phyloP scores from a whole-genome alignment of 1,140 invertebrate species.

The Diachasma alloeum region DNA sequence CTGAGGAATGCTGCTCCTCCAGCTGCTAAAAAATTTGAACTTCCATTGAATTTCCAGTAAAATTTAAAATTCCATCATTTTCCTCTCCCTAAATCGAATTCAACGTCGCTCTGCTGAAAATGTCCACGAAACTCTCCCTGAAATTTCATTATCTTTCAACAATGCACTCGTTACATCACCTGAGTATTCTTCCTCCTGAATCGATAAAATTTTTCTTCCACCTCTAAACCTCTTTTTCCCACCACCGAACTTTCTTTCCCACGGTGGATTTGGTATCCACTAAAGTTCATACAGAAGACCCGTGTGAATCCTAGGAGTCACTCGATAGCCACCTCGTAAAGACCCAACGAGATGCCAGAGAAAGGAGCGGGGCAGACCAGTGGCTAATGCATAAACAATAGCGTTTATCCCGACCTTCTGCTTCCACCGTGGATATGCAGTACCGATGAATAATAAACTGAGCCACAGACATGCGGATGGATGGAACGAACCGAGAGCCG shows the following conservation, averaged over 20 bases:
- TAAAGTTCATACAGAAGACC: background rate
- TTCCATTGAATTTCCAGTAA: too few relatives aligned
- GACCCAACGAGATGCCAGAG: background rate
- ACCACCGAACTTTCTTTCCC: background rate
- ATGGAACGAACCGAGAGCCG: background rate
- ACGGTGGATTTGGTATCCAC: background rate
- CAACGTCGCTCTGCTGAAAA: too few relatives aligned
- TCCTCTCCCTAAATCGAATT: too few relatives aligned
- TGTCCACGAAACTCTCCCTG: too few relatives aligned
- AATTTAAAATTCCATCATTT: too few relatives aligned
- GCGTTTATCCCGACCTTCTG: background rate
- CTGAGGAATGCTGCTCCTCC: too few relatives aligned
- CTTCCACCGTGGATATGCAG: background rate
- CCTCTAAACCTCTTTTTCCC: background rate
- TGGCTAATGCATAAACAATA: constrained; percentile 11
- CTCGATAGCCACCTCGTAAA: background rate
- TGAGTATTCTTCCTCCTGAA: too few relatives aligned
- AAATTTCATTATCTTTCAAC: too few relatives aligned
- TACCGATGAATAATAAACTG: constrained; percentile 1
- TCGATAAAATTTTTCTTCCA: background rate
- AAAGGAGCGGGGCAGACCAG: background rate
- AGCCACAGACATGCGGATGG: background rate
- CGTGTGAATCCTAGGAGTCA: background rate
- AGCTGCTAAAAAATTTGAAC: too few relatives aligned
- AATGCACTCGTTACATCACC: too few relatives aligned